Percentiles rank a stretch among this genome's conserved stretches.
Evolutionary conservation across 2,113 vertebrate genomes (phyloP).

Genomic region (Rhinoderma darwinii): DNA sequence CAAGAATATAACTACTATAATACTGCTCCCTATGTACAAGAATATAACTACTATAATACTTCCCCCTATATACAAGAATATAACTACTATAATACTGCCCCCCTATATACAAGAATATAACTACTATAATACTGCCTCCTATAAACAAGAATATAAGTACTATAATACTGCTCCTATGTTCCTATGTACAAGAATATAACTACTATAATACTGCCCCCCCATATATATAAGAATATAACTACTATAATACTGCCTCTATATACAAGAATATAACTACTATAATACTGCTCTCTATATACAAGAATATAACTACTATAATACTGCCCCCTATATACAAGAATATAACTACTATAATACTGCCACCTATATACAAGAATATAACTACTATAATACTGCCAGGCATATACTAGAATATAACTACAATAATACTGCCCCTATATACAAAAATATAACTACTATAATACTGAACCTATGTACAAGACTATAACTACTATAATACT

Average conservation of each 20-base stretch:
- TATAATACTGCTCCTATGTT: neutral
- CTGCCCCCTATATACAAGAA: neutral
- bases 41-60: constrained; percentile 22
- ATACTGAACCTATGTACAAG: no score
- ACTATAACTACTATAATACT: no score
- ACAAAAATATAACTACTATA: no score
- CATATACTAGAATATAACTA: no score
- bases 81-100: neutral
- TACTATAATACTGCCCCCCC: neutral
- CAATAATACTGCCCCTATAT: no score
- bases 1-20: constrained; percentile 19
- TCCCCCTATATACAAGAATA: neutral
- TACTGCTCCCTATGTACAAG: neutral
- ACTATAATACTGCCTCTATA: neutral
- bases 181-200: neutral
- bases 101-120: neutral
- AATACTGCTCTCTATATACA: neutral
- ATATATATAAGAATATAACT: constrained; percentile 2
- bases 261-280: constrained; percentile 22
- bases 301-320: neutral
- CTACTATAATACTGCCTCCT: neutral
- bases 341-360: no score
- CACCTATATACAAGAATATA: no score
- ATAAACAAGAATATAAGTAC: neutral
- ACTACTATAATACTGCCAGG: no score